A percentile compares a stretch with the other conserved stretches of the same genome.
Evolutionary conservation across 2,797 vertebrate species (phyloP).

Genomic region (Thripadectes ignobilis): DNA sequence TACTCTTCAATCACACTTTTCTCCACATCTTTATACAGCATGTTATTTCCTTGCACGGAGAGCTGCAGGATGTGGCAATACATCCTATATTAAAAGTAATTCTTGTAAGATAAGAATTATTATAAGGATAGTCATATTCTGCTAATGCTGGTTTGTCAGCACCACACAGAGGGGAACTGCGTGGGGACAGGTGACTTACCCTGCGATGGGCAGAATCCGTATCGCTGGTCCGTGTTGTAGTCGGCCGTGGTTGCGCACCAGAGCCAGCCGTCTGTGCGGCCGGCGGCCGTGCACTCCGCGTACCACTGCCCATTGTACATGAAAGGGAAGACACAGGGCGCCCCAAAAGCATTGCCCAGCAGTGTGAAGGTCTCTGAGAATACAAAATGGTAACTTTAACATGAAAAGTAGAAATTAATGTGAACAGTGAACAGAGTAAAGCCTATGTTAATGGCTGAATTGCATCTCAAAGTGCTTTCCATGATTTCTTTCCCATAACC

Average conservation of each 20-base stretch:
- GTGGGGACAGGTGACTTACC: constrained; percentile 65
- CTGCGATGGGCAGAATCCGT: constrained; percentile 84
- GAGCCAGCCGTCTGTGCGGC: constrained; percentile 75
- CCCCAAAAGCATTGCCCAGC: constrained; percentile 86
- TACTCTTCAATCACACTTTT: not conserved
- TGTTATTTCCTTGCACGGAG: not conserved
- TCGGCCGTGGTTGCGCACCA: constrained; percentile 88
- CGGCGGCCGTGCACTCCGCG: constrained; percentile 80
- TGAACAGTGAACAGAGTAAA: not conserved
- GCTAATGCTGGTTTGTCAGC: not conserved
- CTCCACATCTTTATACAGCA: not conserved
- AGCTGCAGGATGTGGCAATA: not conserved
- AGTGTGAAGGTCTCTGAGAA: constrained; percentile 85
- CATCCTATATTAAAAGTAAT: not conserved
- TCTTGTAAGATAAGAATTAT: not conserved
- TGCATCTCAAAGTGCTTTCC: not conserved
- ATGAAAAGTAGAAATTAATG: not conserved
- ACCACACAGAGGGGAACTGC: accelerated
- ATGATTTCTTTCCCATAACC: not conserved
- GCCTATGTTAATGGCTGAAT: not conserved
- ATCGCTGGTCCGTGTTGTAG: constrained; percentile 77
- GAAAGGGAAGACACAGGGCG: constrained; percentile 89
- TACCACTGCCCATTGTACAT: constrained; percentile 79
- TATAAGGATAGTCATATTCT: not conserved
- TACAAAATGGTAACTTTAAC: not conserved